These are phyloP conservation scores for Eretmochelys imbricata DNA, from an alignment of 2,113 vertebrate genomes.

Conservation along the genomic window DNA sequence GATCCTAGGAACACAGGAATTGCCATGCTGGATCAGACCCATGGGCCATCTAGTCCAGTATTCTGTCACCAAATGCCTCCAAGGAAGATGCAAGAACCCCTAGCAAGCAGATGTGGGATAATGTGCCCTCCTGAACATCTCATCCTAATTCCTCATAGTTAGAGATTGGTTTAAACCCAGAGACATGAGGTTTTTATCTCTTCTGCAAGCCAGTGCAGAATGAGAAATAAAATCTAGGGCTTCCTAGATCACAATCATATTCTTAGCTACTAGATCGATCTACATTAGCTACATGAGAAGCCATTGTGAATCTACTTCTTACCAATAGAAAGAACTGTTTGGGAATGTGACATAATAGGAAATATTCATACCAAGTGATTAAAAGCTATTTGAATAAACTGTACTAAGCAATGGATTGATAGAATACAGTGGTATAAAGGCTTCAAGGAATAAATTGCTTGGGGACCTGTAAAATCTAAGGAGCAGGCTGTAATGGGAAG, in stretches of 20 bases:
- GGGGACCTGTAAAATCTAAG: background rate
- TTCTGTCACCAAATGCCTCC: background rate
- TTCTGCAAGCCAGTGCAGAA: background rate
- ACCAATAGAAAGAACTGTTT: background rate
- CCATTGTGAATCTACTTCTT: background rate
- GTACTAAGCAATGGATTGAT: background rate
- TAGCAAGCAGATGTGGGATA: background rate
- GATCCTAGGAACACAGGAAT: background rate
- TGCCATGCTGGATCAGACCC: background rate
- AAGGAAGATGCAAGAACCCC: background rate
- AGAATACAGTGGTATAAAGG: fast-evolving
- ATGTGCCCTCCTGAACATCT: background rate
- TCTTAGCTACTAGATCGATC: background rate
- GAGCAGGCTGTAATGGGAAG: background rate
- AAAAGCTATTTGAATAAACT: background rate
- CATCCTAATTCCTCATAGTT: background rate
- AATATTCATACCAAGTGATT: background rate
- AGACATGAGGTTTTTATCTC: background rate
- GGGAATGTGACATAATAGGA: background rate
- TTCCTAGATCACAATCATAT: background rate
- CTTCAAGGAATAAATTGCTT: conserved; percentile 3
- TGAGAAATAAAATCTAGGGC: background rate
- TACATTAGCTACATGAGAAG: conserved; percentile 18
- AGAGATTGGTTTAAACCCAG: background rate
- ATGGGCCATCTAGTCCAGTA: background rate